phyloP scores from a whole-genome alignment of 1,140 invertebrate species.

The Drosophila guanche region DNA sequence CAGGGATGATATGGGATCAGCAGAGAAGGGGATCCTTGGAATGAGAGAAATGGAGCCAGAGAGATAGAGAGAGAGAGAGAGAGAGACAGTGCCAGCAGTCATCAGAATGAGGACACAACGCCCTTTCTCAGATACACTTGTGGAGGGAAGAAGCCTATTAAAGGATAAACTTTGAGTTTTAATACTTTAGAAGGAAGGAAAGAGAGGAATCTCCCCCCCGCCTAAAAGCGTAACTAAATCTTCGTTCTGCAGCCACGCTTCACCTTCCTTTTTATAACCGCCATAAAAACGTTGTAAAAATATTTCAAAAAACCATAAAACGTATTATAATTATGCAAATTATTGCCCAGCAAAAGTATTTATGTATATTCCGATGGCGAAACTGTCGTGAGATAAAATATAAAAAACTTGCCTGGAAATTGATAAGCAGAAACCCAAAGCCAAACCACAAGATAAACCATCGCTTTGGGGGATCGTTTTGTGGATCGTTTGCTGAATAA shows the following conservation, averaged over 20 bases:
- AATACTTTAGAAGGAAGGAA: too few relatives aligned
- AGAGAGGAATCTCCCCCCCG: too few relatives aligned
- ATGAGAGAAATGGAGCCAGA: background rate
- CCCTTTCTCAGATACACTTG: background rate
- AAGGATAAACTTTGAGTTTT: too few relatives aligned
- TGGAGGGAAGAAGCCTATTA: background rate
- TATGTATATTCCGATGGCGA: slow-evolving; percentile 33
- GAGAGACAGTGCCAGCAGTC: slow-evolving; percentile 14
- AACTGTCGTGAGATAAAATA: slow-evolving; percentile 52
- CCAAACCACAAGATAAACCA: slow-evolving; percentile 32
- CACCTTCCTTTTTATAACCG: background rate
- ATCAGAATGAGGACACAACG: slow-evolving; percentile 9
- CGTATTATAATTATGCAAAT: slow-evolving; percentile 64
- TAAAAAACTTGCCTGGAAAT: slow-evolving; percentile 15
- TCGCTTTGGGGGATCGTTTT: slow-evolving; percentile 23
- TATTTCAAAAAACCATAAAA: slow-evolving; percentile 50
- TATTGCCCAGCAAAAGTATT: slow-evolving; percentile 53
- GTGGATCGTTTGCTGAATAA: slow-evolving; percentile 52
- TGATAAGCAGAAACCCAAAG: slow-evolving; percentile 13
- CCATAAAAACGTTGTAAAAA: slow-evolving; percentile 47
- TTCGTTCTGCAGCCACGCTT: background rate
- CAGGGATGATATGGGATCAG: background rate
- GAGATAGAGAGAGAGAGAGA: too few relatives aligned
- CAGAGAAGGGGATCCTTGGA: slow-evolving; percentile 1
- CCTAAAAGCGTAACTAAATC: background rate